These are phyloP conservation scores for Brachyistius frenatus DNA, from an alignment of 2,113 vertebrate genomes.

Conservation along the genomic window DNA sequence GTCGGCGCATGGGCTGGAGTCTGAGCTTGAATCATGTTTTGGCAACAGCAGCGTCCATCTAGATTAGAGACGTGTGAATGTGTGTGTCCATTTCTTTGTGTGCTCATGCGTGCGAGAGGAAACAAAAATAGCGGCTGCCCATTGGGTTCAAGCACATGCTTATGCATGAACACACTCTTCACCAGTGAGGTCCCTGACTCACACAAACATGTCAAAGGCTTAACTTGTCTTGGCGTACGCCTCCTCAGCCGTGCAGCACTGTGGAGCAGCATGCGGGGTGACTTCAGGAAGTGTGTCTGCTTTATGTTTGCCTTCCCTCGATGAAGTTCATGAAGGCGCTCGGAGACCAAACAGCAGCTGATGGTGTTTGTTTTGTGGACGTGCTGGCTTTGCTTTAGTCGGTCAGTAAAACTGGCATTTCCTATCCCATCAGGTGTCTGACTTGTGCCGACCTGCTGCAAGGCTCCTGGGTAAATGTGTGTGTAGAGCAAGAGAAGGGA, in stretches of 20 bases:
- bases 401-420: slow-evolving; percentile 34
- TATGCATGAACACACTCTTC: slow-evolving; percentile 74
- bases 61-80: slow-evolving; percentile 40
- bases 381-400: slow-evolving; percentile 59
- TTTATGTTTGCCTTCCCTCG: slow-evolving; percentile 64
- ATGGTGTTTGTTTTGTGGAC: slow-evolving; percentile 73
- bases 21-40: slow-evolving; percentile 36
- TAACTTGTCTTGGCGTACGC: slow-evolving; percentile 67
- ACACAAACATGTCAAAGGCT: slow-evolving; percentile 71
- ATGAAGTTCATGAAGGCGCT: slow-evolving; percentile 71
- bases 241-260: slow-evolving; percentile 62
- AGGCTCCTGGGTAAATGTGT: slow-evolving; percentile 47
- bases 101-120: slow-evolving; percentile 21
- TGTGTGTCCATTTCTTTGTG: slow-evolving; percentile 44
- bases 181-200: slow-evolving; percentile 69
- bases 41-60: slow-evolving; percentile 21
- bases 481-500: slow-evolving; percentile 1
- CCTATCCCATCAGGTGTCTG: slow-evolving; percentile 57
- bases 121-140: slow-evolving; percentile 56
- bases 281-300: slow-evolving; percentile 54
- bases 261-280: slow-evolving; percentile 38
- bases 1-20: slow-evolving; percentile 10
- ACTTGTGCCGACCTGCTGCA: slow-evolving; percentile 30
- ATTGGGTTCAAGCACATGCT: slow-evolving; percentile 57
- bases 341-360: slow-evolving; percentile 64